Percentiles rank a stretch among this genome's conserved stretches.
phyloP scores from a whole-genome alignment of 2,888 invertebrate genomes.

The Drosophila kanekoi region DNA sequence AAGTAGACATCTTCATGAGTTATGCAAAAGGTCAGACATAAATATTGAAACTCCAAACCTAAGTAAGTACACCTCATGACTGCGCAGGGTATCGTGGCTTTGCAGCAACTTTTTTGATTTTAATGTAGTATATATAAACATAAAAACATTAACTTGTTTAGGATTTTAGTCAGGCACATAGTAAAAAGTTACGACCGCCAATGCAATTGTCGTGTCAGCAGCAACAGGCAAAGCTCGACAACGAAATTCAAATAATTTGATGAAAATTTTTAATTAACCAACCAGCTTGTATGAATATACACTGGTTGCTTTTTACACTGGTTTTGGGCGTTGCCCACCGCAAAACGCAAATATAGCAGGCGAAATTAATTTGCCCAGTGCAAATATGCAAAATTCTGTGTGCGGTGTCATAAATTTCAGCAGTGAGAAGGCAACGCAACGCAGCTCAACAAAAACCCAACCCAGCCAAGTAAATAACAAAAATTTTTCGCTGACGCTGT shows the following conservation, averaged over 20 bases:
- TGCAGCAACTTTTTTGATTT: constrained; percentile 7
- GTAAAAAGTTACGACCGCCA: constrained; percentile 14
- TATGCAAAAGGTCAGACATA: no score
- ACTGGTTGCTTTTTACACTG: constrained; percentile 12
- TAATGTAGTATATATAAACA: not conserved
- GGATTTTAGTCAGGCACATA: constrained; percentile 10
- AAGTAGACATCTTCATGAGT: no score
- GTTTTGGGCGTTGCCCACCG: constrained; percentile 26
- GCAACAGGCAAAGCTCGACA: constrained; percentile 21
- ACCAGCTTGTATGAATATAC: constrained; percentile 42
- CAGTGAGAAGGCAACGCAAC: constrained; percentile 9
- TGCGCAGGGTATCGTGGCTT: no score
- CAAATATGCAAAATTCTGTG: constrained; percentile 57
- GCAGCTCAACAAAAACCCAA: constrained; percentile 36
- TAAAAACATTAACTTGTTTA: constrained; percentile 7
- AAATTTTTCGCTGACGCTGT: constrained; percentile 71
- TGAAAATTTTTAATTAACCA: constrained; percentile 75
- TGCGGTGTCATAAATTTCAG: constrained; percentile 71
- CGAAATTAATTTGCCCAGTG: constrained; percentile 53
- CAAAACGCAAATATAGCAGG: constrained; percentile 67
- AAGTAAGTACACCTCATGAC: no score
- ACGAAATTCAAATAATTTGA: constrained; percentile 57
- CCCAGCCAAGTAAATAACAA: constrained; percentile 63
- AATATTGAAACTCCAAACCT: no score
- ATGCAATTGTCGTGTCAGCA: constrained; percentile 20